phyloP scores from a whole-genome alignment of 2,113 vertebrate species.

The Apteryx mantelli region DNA sequence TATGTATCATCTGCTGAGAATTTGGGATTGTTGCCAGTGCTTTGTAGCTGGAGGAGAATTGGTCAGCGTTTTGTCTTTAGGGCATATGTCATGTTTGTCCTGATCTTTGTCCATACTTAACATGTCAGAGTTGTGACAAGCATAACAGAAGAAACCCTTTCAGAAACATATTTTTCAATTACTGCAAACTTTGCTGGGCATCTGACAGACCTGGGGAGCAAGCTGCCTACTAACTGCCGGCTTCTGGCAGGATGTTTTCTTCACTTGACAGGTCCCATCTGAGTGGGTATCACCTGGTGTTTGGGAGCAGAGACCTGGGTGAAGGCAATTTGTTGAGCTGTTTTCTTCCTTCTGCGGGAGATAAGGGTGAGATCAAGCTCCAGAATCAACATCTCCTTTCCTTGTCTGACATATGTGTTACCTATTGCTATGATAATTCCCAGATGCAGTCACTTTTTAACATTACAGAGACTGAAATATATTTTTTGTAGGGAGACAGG shows the following conservation, averaged over 20 bases:
- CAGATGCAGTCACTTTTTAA: background rate
- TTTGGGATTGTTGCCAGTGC: background rate
- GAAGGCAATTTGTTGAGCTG: background rate
- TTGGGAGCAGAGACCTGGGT: background rate
- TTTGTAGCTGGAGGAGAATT: background rate
- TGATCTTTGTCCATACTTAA: constrained; percentile 24
- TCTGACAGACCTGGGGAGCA: background rate
- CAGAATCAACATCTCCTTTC: background rate
- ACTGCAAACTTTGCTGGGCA: background rate
- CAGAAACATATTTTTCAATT: constrained; percentile 19
- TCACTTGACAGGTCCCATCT: background rate
- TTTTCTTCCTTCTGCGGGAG: background rate
- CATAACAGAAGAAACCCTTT: constrained; percentile 10
- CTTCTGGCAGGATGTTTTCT: background rate
- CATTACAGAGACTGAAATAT: background rate
- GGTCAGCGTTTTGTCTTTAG: background rate
- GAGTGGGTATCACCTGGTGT: background rate
- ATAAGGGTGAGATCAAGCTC: background rate
- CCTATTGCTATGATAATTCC: background rate
- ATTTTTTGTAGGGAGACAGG: background rate
- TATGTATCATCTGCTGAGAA: background rate
- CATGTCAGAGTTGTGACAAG: constrained; percentile 22
- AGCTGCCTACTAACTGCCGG: background rate
- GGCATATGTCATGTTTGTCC: background rate
- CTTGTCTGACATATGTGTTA: background rate